These are phyloP conservation scores for Lepus timidus DNA, from an alignment of 2,113 vertebrate genomes.

Conservation along the genomic window DNA sequence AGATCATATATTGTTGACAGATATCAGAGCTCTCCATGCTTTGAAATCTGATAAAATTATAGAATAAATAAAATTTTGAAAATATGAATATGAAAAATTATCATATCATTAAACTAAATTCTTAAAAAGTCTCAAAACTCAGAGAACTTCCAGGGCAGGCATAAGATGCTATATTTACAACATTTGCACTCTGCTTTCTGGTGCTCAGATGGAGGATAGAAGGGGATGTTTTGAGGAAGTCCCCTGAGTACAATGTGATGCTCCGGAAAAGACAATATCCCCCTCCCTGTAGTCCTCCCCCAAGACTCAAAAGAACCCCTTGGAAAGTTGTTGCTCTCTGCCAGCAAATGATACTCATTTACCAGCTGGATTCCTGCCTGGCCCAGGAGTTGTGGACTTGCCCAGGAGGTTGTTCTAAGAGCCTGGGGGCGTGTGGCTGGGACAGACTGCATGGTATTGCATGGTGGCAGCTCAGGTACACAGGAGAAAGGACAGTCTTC, in stretches of 20 bases:
- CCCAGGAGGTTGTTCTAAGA: not conserved
- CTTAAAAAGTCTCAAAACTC: constrained; percentile 69
- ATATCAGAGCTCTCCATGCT: constrained; percentile 70
- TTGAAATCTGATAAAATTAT: not conserved
- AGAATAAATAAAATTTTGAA: not conserved
- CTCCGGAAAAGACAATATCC: not conserved
- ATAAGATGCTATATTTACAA: not conserved
- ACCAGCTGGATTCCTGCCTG: not conserved
- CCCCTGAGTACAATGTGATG: not conserved
- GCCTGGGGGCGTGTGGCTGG: not conserved
- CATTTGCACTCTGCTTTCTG: not conserved
- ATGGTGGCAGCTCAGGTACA: not conserved
- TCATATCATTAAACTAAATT: constrained; percentile 71
- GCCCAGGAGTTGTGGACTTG: not conserved
- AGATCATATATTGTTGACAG: constrained; percentile 74
- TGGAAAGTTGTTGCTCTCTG: not conserved
- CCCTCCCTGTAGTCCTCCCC: not conserved
- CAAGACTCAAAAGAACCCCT: not conserved
- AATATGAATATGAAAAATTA: constrained; percentile 76
- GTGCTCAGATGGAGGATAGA: not conserved
- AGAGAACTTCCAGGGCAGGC: constrained; percentile 51
- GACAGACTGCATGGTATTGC: not conserved
- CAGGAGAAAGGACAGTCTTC: not conserved
- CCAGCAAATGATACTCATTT: constrained; percentile 8
- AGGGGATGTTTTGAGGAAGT: not conserved